Percentiles rank a stretch among this genome's conserved stretches.
phyloP scores from a whole-genome alignment of 1,140 invertebrate genomes.

The Heterodera carotae region DNA sequence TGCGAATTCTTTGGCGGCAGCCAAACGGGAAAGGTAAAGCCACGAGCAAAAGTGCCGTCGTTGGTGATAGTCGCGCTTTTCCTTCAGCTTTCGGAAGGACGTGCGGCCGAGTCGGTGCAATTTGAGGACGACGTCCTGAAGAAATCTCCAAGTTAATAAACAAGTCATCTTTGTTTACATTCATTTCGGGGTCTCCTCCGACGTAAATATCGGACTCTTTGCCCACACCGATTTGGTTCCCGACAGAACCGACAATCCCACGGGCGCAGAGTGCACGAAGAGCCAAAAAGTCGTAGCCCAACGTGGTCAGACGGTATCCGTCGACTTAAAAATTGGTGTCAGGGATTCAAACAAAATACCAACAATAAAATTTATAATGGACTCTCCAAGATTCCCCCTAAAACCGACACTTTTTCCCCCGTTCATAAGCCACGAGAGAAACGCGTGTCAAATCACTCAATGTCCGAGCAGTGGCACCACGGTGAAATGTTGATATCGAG shows the following conservation, averaged over 20 bases:
- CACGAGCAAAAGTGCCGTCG: slow-evolving; percentile 85
- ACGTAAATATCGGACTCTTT: slow-evolving; percentile 78
- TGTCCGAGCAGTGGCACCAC: slow-evolving; percentile 89
- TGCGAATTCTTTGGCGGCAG: slow-evolving; percentile 94
- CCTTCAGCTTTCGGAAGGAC: slow-evolving; percentile 93
- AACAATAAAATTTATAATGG: too few species aligned
- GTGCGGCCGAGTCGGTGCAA: slow-evolving; percentile 89
- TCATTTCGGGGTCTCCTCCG: slow-evolving; percentile 53
- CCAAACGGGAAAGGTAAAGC: slow-evolving; percentile 94
- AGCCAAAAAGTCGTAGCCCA: slow-evolving; percentile 95
- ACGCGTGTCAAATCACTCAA: slow-evolving; percentile 87
- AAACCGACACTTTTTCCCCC: slow-evolving; percentile 83
- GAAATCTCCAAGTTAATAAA: slow-evolving; percentile 16
- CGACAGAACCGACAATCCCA: slow-evolving; percentile 81
- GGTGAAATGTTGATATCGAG: slow-evolving; percentile 87
- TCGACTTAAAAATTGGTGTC: slow-evolving; percentile 73
- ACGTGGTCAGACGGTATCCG: slow-evolving; percentile 91
- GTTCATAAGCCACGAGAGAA: slow-evolving; percentile 83
- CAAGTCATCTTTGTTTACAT: background rate
- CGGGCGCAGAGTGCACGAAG: slow-evolving; percentile 82
- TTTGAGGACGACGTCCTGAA: slow-evolving; percentile 78
- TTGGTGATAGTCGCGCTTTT: slow-evolving; percentile 94
- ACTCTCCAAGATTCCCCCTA: too few species aligned
- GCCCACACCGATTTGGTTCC: slow-evolving; percentile 96
- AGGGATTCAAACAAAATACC: background rate